Conservation (phyloP, 2,113 vertebrate species). For the Puffinus mauretanicus region DNA sequence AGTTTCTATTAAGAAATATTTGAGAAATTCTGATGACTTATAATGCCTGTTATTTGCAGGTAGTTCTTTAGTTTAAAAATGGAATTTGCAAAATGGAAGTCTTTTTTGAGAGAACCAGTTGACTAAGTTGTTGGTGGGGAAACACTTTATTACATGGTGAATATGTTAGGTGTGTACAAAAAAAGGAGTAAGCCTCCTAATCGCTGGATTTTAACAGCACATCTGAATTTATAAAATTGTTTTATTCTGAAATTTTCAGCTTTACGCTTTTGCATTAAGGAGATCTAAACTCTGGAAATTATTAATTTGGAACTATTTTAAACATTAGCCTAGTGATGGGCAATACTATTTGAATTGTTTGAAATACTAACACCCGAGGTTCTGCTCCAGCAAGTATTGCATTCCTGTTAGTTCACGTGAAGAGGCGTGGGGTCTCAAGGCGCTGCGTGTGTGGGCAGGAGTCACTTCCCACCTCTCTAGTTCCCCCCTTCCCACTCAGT, state of each 20-base stretch:
- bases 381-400: neutral
- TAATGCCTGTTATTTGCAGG: neutral
- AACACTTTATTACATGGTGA: neutral
- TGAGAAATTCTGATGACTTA: neutral
- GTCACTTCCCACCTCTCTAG: neutral
- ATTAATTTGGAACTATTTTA: neutral
- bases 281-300: neutral
- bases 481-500: neutral
- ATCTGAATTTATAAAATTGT: neutral
- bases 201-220: neutral
- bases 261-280: neutral
- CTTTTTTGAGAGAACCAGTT: neutral
- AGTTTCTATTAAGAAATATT: neutral
- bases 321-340: neutral
- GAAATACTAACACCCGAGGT: neutral
- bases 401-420: neutral
- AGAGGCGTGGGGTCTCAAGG: neutral
- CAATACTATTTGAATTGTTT: neutral
- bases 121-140: neutral
- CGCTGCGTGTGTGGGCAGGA: fast-evolving
- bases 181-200: neutral
- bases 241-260: neutral
- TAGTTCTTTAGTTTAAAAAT: neutral
- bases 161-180: neutral
- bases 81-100: neutral